These are phyloP conservation scores for Lysandra coridon DNA, from an alignment of 2,888 invertebrate species.

Conservation along the genomic window DNA sequence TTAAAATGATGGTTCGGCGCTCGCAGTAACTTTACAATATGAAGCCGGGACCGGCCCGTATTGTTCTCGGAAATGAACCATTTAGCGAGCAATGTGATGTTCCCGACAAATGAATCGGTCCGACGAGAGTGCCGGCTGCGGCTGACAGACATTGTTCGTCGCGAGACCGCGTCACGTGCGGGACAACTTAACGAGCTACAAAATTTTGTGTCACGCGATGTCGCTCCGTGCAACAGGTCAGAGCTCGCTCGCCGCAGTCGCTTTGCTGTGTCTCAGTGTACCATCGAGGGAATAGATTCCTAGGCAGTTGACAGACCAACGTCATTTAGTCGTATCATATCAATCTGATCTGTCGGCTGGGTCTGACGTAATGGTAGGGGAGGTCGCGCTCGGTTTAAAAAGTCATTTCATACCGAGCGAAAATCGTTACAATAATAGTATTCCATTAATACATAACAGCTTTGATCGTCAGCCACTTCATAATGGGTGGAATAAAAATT, in stretches of 20 bases:
- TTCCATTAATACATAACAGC: no score
- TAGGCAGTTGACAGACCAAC: no score
- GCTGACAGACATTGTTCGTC: constrained; percentile 5
- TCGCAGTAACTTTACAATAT: background rate
- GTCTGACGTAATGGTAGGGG: no score
- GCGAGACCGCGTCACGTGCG: background rate
- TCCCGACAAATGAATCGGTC: background rate
- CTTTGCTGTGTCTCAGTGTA: background rate
- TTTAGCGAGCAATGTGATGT: background rate
- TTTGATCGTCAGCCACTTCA: no score
- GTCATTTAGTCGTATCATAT: no score
- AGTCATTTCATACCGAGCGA: no score
- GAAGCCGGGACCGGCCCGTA: background rate
- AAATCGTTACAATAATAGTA: no score
- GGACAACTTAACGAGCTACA: background rate
- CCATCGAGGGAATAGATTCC: no score
- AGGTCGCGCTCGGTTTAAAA: no score
- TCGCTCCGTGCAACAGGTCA: background rate
- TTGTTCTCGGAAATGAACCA: background rate
- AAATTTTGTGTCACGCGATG: background rate
- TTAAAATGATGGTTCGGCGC: background rate
- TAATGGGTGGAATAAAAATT: no score
- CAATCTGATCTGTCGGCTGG: no score
- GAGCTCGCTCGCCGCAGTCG: background rate
- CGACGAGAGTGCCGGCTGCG: background rate